These are phyloP conservation scores for Paguma larvata DNA, from an alignment of 2,797 vertebrate genomes.

Conservation along the genomic window DNA sequence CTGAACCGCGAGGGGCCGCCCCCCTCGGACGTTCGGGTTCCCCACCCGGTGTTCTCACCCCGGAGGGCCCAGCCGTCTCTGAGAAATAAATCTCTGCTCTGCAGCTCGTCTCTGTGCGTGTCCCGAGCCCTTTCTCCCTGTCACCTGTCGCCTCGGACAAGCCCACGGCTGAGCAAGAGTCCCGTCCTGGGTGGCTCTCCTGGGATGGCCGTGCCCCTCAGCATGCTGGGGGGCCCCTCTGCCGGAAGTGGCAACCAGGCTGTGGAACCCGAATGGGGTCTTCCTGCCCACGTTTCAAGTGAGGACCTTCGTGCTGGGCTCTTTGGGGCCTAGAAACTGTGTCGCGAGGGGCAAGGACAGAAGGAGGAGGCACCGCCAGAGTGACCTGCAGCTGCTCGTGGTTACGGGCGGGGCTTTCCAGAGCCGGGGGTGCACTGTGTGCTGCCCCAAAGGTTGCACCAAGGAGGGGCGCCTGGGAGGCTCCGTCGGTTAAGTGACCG, in stretches of 20 bases:
- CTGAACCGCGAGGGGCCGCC: neutral
- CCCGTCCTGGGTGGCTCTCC: neutral
- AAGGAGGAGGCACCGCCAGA: neutral
- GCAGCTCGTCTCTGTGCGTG: neutral
- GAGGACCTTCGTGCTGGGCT: neutral
- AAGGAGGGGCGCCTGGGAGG: rapidly evolving
- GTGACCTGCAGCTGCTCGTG: rapidly evolving
- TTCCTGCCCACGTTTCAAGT: neutral
- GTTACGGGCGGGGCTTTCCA: neutral
- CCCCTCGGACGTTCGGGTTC: neutral
- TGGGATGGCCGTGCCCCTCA: rapidly evolving
- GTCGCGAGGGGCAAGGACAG: neutral
- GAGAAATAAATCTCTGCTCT: neutral
- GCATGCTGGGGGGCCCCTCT: neutral
- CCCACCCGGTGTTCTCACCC: neutral
- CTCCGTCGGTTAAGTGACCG: no score
- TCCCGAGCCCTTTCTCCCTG: no score
- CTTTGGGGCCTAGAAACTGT: neutral
- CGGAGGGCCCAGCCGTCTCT: no score
- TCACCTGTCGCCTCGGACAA: neutral
- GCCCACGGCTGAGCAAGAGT: neutral
- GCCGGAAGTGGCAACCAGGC: neutral
- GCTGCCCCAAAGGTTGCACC: neutral
- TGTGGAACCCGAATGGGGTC: no score
- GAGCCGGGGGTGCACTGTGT: no score